Evolutionary conservation across 2,888 invertebrate genomes (phyloP), one percentile per base, ranked within the genome.

Genomic region (Tetheella fluctuosa): DNA sequence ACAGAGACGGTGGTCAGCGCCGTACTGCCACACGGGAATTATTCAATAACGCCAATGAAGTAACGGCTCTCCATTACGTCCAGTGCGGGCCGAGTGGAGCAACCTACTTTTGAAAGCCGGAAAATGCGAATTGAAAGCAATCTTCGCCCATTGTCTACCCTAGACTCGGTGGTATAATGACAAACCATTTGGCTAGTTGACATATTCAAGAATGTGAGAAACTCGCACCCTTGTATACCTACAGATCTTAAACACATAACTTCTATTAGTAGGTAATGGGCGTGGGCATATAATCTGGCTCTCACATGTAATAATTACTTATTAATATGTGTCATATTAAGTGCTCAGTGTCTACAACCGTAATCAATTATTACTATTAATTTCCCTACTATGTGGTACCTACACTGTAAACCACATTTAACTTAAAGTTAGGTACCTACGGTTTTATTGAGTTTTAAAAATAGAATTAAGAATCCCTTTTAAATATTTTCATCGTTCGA

Each of bases 41-140:
- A 93, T 93, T 88, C 91, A 92, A 93, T 93, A 90, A 91, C 85
- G 82, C 82, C 89, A 90, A 90, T 88, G 87, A 84, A 87, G 84
- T 88, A 89, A 90, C 90, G 90, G 89, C 88, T 89, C 91, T 86
- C 90, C 82, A 89, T 89, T 87, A 84, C 84, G 82, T 84, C 85
- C 85, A 87, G 81, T 80, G 80, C 85, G 85, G 84, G 78, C 79
- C 70, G 81, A 82, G 81, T 83, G 81, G 83, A 83, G 80, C 89
- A 90, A 89, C 90, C 90, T 90, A 91, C 85, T 88, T 91, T 88
- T 85, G 79, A 84, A 86, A 84, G 89, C 91, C 91, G 92, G 92
- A 91, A 89, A 90, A 90, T 90, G 85, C 86, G 89, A 92, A 92
- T 92, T 92, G 90, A 90, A 89, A 83, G 84, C 87, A 91, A 92